Evolutionary conservation across 1,140 invertebrate species (phyloP).

Genomic region (Tetramorium alpestre): DNA sequence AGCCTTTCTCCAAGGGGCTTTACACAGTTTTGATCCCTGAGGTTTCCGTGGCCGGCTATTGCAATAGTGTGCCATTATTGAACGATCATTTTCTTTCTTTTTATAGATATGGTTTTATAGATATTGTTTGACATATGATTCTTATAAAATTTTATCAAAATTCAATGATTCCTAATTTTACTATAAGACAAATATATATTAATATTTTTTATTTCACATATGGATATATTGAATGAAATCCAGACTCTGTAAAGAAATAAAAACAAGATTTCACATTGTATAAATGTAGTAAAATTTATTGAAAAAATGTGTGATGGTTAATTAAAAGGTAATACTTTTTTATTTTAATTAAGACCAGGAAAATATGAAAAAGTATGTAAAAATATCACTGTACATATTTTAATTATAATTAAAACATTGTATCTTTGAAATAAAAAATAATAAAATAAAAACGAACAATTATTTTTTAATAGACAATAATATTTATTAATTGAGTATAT

Average conservation of each 20-base stretch:
- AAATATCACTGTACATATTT: not conserved
- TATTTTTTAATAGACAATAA: not conserved
- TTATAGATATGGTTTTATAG: not conserved
- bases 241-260: not conserved
- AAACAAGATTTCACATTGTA: not conserved
- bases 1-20: slow-evolving; percentile 9
- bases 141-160: not conserved
- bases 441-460: not conserved
- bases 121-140: not conserved
- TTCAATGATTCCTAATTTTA: not conserved
- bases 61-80: not conserved
- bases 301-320: not conserved
- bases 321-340: not conserved
- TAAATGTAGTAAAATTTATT: not conserved
- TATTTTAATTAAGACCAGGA: not conserved
- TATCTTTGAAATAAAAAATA: not conserved
- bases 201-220: not conserved
- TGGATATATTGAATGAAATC: not conserved
- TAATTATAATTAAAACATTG: not conserved
- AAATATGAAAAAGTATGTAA: not conserved
- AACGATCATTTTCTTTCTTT: not conserved
- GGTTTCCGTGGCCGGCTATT: not conserved
- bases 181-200: not conserved
- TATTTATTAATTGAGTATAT: not conserved
- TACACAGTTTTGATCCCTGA: not conserved